A percentile compares a stretch with the other conserved stretches of the same genome.
These are phyloP conservation scores for Ceratina japonica DNA, from an alignment of 1,140 invertebrate genomes.

Conservation along the genomic window DNA sequence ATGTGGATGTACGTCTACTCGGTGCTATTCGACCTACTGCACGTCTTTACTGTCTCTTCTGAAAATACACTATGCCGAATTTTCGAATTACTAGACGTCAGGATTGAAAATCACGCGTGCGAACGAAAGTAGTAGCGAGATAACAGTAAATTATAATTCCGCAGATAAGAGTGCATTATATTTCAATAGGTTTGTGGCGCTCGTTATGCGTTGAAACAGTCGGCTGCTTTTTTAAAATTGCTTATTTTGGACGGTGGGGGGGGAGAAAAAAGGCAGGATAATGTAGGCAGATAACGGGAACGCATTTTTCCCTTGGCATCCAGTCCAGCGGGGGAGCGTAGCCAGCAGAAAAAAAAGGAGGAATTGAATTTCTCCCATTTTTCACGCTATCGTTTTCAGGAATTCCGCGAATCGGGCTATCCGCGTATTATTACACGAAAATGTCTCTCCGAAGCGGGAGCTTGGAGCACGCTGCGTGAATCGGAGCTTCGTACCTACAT, in stretches of 20 bases:
- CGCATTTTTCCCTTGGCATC: neutral
- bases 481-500: slow-evolving; percentile 9
- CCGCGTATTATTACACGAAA: slow-evolving; percentile 6
- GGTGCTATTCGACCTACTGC: no score
- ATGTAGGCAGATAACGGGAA: neutral
- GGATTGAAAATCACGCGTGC: no score
- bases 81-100: no score
- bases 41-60: no score
- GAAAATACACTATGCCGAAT: no score
- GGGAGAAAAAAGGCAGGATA: no score
- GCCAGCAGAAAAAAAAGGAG: neutral
- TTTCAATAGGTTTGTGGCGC: no score
- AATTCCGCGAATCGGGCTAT: slow-evolving; percentile 12
- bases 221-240: no score
- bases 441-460: slow-evolving; percentile 1
- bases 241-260: no score
- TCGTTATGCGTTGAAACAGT: no score
- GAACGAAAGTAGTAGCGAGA: neutral
- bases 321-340: neutral
- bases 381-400: slow-evolving; percentile 3
- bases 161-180: neutral
- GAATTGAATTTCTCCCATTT: neutral
- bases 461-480: neutral
- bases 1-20: no score
- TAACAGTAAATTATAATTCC: neutral